A percentile compares a stretch with the other conserved stretches of the same genome.
These are phyloP conservation scores for Drosophila miranda DNA, from an alignment of 1,140 invertebrate genomes.

Conservation along the genomic window DNA sequence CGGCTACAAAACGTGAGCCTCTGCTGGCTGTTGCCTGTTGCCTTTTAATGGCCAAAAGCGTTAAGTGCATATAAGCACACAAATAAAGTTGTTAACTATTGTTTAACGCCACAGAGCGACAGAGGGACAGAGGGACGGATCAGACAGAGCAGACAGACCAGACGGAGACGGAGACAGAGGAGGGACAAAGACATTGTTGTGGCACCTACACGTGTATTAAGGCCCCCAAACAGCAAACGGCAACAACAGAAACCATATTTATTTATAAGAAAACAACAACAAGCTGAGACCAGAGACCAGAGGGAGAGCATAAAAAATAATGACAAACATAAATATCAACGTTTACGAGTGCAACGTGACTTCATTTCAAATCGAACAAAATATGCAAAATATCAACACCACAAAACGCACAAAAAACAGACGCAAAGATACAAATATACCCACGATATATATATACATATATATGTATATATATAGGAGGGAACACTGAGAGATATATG, in stretches of 20 bases:
- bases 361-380: constrained; percentile 80
- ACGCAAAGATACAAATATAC: neutral
- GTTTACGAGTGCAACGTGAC: constrained; percentile 79
- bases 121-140: constrained; percentile 5
- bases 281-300: constrained; percentile 8
- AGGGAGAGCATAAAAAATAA: constrained; percentile 73
- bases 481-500: too few species aligned
- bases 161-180: neutral
- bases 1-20: constrained; percentile 40
- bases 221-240: constrained; percentile 29
- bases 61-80: constrained; percentile 47
- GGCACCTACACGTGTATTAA: constrained; percentile 33
- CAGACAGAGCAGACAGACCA: constrained; percentile 14
- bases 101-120: constrained; percentile 41
- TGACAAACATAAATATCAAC: constrained; percentile 79
- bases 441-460: neutral
- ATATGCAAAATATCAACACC: constrained; percentile 73
- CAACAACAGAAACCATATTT: constrained; percentile 29
- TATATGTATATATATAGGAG: neutral
- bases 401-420: constrained; percentile 28
- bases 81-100: constrained; percentile 54
- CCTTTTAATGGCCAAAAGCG: constrained; percentile 40
- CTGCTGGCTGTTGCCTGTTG: constrained; percentile 9
- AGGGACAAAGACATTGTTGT: constrained; percentile 38
- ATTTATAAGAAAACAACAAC: constrained; percentile 47